phyloP scores from a whole-genome alignment of 2,888 invertebrate species.

The Hemistola chrysoprasaria region DNA sequence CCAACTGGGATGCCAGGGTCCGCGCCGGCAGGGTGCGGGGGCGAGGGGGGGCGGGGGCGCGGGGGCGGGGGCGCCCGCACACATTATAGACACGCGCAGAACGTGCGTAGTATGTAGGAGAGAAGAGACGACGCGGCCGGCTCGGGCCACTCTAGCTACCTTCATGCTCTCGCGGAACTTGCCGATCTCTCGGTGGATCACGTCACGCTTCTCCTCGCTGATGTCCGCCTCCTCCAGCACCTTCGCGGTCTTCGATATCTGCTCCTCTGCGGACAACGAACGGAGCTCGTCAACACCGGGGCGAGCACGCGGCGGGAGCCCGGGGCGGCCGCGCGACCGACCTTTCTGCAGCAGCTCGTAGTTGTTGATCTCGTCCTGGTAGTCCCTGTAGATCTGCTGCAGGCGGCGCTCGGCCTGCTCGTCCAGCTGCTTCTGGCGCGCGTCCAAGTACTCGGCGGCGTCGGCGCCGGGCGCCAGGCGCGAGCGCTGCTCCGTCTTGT shows the following conservation, averaged over 20 bases:
- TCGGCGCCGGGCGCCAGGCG: slow-evolving; percentile 45
- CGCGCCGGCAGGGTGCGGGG: too few relatives aligned
- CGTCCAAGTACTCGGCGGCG: slow-evolving; percentile 85
- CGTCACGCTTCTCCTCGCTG: slow-evolving; percentile 97
- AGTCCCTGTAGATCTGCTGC: slow-evolving; percentile 90
- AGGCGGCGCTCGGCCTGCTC: slow-evolving; percentile 89
- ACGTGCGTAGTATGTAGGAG: slow-evolving; percentile 3
- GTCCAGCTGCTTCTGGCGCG: slow-evolving; percentile 88
- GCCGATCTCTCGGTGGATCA: slow-evolving; percentile 98
- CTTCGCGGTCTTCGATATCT: slow-evolving; percentile 84
- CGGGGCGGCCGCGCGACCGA: slow-evolving; percentile 25
- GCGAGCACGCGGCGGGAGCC: background rate
- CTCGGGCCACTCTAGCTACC: slow-evolving; percentile 80
- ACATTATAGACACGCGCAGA: slow-evolving; percentile 16
- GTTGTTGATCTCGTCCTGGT: slow-evolving; percentile 89
- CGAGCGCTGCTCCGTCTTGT: slow-evolving; percentile 84
- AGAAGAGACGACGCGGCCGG: slow-evolving; percentile 7
- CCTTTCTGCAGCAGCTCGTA: slow-evolving; percentile 85
- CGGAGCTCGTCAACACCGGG: background rate
- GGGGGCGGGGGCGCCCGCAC: slow-evolving; percentile 3
- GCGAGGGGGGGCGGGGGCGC: background rate
- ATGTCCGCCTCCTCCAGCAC: slow-evolving; percentile 93
- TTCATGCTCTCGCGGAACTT: slow-evolving; percentile 98
- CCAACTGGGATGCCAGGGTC: too few relatives aligned
- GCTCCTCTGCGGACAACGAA: slow-evolving; percentile 80